Base-by-base conservation (phyloP, 2,113 vertebrate species). In the Callorhinus ursinus region DNA sequence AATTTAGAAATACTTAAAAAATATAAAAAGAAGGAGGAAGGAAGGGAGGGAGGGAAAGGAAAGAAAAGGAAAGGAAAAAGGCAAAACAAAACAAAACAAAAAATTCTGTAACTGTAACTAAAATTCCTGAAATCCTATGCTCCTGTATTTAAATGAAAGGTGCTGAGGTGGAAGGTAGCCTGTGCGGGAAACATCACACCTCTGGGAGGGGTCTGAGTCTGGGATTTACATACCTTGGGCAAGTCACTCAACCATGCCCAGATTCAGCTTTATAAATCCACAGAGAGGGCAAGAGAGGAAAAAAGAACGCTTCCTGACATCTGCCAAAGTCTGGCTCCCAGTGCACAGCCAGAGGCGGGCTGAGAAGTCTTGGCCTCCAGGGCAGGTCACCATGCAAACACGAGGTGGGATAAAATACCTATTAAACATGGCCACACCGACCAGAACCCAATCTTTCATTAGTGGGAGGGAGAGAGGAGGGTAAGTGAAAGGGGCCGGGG, bases 361-460 rank as follows among this genome's bases (percentile, higher is more conserved):
- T 31, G 31, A 67, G 86, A 67, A 80, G 3, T 1, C 19, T 28
- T 87, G 88, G 79, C 42, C 69, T 76, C 59, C 8, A 10, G 57
- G 39, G 36, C 28, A 36, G 65, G 49, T 51, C 16, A 7, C 71
- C 84, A 19, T 4, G 16, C 71, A 89, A 96, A 86, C 63, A 90
- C 26, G 6, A 86, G 59, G 53, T 63, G 63, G 74, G 61, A 67
- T 83, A 46, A 85, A 76, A 88, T 53, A 65, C 88, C 88, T 76
- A 88, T 53, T 71, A 90, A 94, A 94, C 61, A 79, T 0, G 5
- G 71, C 31, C 69, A 26, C 26, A 8, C 5, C 36, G 10, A 49
- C 49, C 63, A 92, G 87, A 87, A 90, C 3, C 88, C 95, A 86
- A 8, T 65, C 90, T 97, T 96, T 69, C 88, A 76, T 84, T 69